Conservation (phyloP, 2,888 invertebrate genomes). For the Acronicta leporina region DNA sequence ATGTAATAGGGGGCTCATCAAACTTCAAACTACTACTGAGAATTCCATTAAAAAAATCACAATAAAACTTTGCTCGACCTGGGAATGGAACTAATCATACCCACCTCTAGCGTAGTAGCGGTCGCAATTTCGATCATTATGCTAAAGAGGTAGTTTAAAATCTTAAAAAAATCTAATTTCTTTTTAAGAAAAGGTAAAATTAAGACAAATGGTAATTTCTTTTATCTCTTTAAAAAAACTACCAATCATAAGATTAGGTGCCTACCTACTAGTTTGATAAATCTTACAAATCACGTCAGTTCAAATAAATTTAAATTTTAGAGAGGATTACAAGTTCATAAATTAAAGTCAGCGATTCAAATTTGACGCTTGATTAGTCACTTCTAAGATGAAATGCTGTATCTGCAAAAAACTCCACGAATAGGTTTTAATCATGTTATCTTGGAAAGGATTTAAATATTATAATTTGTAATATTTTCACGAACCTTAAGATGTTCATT, state of each 20-base stretch:
- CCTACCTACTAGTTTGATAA: too few species aligned
- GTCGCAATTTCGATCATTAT: too few species aligned
- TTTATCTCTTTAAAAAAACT: constrained; percentile 3
- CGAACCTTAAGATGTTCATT: too few species aligned
- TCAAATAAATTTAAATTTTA: constrained; percentile 3
- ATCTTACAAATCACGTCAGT: constrained; percentile 8
- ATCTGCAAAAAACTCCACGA: constrained; percentile 24
- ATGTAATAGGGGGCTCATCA: too few species aligned
- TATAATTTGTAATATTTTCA: too few species aligned
- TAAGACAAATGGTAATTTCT: constrained; percentile 11
- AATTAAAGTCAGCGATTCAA: constrained; percentile 16
- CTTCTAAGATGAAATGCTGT: constrained; percentile 6
- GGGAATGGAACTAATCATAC: too few species aligned
- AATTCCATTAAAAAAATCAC: neutral
- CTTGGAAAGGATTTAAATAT: neutral
- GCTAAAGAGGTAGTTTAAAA: too few species aligned
- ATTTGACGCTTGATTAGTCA: constrained; percentile 3
- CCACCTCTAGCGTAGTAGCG: too few species aligned
- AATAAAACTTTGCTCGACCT: neutral
- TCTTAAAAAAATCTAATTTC: too few species aligned
- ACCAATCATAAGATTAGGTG: too few species aligned
- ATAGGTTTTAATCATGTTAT: constrained; percentile 11
- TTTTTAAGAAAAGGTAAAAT: neutral
- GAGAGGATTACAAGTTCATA: constrained; percentile 9
- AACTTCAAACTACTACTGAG: neutral